Percentiles rank a stretch among this genome's conserved stretches.
phyloP scores from a whole-genome alignment of 2,888 invertebrate species.

The Drymonia ruficornis region DNA sequence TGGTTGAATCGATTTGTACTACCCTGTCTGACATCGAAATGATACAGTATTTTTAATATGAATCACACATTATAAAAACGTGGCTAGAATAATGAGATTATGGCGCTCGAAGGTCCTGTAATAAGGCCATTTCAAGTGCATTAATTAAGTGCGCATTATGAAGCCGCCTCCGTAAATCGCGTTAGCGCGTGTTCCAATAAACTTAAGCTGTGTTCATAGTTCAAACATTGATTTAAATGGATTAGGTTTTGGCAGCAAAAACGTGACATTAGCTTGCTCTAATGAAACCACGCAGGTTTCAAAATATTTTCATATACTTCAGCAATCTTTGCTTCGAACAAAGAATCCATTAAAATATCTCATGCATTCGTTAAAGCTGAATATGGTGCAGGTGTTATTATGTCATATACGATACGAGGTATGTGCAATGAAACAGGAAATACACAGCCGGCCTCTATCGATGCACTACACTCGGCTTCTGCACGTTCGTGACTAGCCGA shows the following conservation, averaged over 20 bases:
- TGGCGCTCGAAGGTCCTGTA: not conserved
- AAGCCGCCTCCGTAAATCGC: constrained; percentile 37
- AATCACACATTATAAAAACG: not conserved
- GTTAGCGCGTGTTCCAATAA: constrained; percentile 7
- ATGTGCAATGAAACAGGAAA: constrained; percentile 23
- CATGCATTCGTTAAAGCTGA: not conserved
- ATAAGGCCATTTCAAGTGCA: not conserved
- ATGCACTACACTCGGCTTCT: constrained; percentile 5
- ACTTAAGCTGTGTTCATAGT: constrained; percentile 1
- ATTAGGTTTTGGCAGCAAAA: not conserved
- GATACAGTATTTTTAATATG: not conserved
- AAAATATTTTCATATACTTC: no score
- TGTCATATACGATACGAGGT: not conserved
- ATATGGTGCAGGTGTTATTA: not conserved
- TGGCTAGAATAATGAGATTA: not conserved
- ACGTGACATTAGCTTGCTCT: not conserved
- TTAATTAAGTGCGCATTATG: constrained; percentile 12
- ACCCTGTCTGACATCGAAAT: not conserved
- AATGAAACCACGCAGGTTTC: not conserved
- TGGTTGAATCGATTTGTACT: not conserved
- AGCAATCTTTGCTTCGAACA: not conserved
- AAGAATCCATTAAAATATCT: not conserved
- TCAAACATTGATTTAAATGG: not conserved
- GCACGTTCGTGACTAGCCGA: constrained; percentile 17
- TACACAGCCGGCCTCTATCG: constrained; percentile 11